phyloP scores from a whole-genome alignment of 2,113 vertebrate genomes.

The Anser brachyrhynchus region DNA sequence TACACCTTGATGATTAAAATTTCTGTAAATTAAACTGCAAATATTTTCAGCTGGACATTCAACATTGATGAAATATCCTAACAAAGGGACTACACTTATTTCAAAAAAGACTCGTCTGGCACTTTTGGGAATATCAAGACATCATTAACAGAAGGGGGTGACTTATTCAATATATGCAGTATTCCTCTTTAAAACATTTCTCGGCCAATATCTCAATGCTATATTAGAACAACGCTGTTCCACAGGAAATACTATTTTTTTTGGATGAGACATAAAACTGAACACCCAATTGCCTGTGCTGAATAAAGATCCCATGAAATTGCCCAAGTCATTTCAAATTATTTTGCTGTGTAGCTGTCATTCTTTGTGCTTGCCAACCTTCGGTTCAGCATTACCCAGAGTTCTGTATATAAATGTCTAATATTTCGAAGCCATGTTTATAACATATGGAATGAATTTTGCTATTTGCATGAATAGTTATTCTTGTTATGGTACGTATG shows the following conservation, averaged over 20 bases:
- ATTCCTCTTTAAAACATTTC: background rate
- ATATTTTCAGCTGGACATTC: background rate
- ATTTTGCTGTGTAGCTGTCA: rapidly evolving
- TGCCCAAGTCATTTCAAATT: background rate
- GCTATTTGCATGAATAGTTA: rapidly evolving
- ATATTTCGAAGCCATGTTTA: background rate
- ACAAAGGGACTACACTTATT: background rate
- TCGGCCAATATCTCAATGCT: background rate
- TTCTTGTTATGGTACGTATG: background rate
- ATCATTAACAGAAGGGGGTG: background rate
- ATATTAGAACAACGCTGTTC: rapidly evolving
- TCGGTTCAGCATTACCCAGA: rapidly evolving
- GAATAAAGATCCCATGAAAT: background rate
- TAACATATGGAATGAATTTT: background rate
- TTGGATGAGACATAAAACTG: background rate
- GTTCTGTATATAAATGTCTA: background rate
- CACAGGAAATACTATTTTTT: background rate
- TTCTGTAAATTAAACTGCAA: background rate
- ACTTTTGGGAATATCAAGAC: background rate
- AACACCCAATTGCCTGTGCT: background rate
- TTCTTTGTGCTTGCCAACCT: background rate
- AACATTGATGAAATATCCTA: background rate
- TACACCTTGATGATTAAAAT: rapidly evolving
- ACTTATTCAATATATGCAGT: background rate
- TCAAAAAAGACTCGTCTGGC: background rate